These are phyloP conservation scores for Phoebastria nigripes DNA, from an alignment of 2,797 vertebrate genomes.

Conservation along the genomic window DNA sequence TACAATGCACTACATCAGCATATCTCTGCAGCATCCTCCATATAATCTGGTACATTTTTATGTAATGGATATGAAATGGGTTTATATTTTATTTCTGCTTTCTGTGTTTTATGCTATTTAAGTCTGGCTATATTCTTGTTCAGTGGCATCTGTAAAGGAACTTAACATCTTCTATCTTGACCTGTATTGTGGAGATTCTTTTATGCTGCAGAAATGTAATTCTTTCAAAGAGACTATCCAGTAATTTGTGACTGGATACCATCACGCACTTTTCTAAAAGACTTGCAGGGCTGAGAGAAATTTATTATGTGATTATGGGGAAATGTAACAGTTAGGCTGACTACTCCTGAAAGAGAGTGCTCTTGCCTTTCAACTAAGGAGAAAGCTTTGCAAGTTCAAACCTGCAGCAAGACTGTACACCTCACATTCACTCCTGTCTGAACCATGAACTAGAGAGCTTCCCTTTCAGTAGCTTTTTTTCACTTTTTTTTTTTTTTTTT, in stretches of 20 bases:
- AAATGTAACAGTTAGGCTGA: background rate
- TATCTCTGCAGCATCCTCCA: background rate
- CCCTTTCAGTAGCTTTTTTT: background rate
- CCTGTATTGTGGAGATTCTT: slow-evolving; percentile 7
- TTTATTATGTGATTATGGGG: slow-evolving; percentile 6
- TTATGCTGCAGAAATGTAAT: slow-evolving; percentile 11
- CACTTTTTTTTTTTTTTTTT: background rate
- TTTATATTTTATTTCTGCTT: slow-evolving; percentile 36
- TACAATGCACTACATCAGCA: background rate
- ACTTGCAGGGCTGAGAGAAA: background rate
- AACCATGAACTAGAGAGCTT: background rate
- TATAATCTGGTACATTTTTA: slow-evolving; percentile 2
- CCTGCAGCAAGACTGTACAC: background rate
- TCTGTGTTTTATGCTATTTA: background rate
- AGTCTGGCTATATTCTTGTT: background rate
- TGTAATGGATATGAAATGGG: background rate
- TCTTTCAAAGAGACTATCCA: slow-evolving; percentile 35
- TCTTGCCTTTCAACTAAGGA: slow-evolving; percentile 19
- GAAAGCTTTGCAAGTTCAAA: background rate
- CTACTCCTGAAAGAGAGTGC: background rate
- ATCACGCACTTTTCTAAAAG: background rate
- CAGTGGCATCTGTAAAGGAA: slow-evolving; percentile 21
- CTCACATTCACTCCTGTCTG: background rate
- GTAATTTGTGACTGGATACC: slow-evolving; percentile 10
- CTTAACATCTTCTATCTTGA: slow-evolving; percentile 9